A percentile compares a stretch with the other conserved stretches of the same genome.
Conservation (phyloP, 2,113 vertebrate species). For the Malaclemys terrapin region DNA sequence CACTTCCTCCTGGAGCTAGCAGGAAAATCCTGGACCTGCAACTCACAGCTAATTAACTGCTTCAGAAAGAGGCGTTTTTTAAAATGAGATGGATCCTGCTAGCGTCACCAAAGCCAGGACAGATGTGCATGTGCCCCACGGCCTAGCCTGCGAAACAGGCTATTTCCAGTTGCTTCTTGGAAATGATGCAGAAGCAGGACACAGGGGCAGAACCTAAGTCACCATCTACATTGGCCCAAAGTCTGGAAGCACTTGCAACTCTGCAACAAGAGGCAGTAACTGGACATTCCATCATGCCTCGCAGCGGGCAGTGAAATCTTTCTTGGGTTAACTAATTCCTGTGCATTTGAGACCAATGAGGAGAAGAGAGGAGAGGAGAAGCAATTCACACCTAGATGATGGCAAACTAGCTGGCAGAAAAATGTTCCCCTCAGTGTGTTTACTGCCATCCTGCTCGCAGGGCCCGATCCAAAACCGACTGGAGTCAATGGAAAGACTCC, state of each 20-base stretch:
- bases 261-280: not conserved
- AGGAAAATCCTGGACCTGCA: not conserved
- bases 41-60: not conserved
- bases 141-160: not conserved
- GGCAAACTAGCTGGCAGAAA: not conserved
- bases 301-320: not conserved
- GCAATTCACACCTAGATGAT: too few species aligned
- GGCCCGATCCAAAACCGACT: rapidly evolving
- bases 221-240: not conserved
- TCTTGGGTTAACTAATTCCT: not conserved
- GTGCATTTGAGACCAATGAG: not conserved
- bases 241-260: not conserved
- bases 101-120: not conserved
- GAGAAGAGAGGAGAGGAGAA: not conserved
- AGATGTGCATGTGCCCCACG: not conserved
- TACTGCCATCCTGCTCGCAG: not conserved
- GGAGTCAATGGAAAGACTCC: not conserved
- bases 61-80: not conserved
- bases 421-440: not conserved
- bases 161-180: not conserved
- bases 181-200: not conserved
- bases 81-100: not conserved
- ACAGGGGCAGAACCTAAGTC: not conserved
- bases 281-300: not conserved
- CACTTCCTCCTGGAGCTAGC: not conserved